phyloP scores from a whole-genome alignment of 1,140 invertebrate genomes.

The Philotrypesis tridentata region DNA sequence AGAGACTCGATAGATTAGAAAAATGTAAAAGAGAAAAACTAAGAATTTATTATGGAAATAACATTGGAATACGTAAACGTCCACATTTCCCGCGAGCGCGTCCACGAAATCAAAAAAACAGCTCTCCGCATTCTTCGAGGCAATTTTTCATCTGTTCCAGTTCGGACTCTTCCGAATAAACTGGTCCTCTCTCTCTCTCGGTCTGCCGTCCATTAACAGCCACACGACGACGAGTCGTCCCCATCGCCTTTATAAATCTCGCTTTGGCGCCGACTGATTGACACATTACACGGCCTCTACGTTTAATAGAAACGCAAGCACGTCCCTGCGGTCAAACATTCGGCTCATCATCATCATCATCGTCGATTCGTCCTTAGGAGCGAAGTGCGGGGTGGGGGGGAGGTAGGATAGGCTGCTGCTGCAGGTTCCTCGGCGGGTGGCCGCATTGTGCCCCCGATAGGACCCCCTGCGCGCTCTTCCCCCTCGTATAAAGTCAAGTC shows the following conservation, averaged over 20 bases:
- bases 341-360: slow-evolving; percentile 48
- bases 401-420: too few relatives aligned
- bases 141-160: too few relatives aligned
- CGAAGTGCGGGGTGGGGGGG: slow-evolving; percentile 56
- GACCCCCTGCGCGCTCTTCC: slow-evolving; percentile 65
- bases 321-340: slow-evolving; percentile 4
- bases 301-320: slow-evolving; percentile 18
- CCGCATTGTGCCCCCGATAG: slow-evolving; percentile 61
- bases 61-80: neutral
- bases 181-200: too few relatives aligned
- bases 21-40: too few relatives aligned
- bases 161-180: too few relatives aligned
- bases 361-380: too few relatives aligned
- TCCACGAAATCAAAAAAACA: too few relatives aligned
- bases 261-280: neutral
- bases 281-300: neutral
- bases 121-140: too few relatives aligned
- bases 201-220: too few relatives aligned
- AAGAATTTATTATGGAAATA: neutral
- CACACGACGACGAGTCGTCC: too few relatives aligned
- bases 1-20: too few relatives aligned
- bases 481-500: slow-evolving; percentile 71
- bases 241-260: neutral
- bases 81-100: too few relatives aligned
- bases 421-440: slow-evolving; percentile 67